phyloP scores from a whole-genome alignment of 2,797 vertebrate species.

The Loriculus beryllinus region DNA sequence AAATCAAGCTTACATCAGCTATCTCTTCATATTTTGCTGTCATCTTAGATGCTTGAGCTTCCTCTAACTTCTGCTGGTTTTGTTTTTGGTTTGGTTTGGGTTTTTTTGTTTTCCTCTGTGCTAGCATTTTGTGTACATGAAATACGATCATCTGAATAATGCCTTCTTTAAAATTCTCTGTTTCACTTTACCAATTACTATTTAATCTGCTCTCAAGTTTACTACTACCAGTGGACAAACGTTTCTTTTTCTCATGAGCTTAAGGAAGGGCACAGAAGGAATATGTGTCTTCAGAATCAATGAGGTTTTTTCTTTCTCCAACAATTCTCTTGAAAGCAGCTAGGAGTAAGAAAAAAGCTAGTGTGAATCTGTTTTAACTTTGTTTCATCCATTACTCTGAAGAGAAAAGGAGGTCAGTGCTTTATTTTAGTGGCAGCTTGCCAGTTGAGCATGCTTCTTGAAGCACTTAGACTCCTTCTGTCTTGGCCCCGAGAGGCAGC shows the following conservation, averaged over 20 bases:
- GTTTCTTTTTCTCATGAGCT: background rate
- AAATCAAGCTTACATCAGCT: background rate
- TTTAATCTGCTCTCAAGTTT: background rate
- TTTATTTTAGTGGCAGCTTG: background rate
- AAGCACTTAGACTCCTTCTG: background rate
- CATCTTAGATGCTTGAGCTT: background rate
- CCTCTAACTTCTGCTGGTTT: background rate
- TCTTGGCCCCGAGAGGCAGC: background rate
- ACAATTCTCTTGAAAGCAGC: background rate
- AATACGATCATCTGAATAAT: background rate
- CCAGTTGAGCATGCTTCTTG: background rate
- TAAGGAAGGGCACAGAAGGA: background rate
- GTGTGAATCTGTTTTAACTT: background rate
- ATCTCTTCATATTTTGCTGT: background rate
- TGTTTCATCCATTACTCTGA: background rate
- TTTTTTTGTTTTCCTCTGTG: background rate
- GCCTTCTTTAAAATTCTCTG: background rate
- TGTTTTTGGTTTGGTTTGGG: background rate
- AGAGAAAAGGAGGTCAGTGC: background rate
- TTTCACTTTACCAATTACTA: background rate
- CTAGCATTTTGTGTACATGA: background rate
- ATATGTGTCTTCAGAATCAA: fast-evolving
- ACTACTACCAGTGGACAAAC: background rate
- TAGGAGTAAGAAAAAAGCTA: background rate
- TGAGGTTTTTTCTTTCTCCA: background rate